Conservation (phyloP, 2,797 vertebrate species). For the Prunella strophiata region DNA sequence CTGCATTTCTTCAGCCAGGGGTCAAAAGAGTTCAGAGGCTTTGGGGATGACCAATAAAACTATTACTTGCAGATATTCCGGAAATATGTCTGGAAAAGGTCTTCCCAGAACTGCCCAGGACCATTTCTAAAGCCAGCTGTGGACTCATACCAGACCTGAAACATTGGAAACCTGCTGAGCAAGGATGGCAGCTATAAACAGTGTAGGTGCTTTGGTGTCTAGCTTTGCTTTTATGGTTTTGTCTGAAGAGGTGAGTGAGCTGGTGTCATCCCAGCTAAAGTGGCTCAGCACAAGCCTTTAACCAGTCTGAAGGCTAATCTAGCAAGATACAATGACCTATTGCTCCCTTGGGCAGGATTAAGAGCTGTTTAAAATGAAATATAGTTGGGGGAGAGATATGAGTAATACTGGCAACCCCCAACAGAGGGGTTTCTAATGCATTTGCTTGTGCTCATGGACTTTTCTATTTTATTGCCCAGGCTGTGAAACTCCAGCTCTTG, state of each 20-base stretch:
- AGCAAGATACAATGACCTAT: neutral
- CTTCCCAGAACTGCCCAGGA: neutral
- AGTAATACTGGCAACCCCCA: neutral
- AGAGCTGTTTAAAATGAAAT: neutral
- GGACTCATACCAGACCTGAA: constrained; percentile 5
- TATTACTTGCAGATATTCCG: neutral
- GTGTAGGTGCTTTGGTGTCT: neutral
- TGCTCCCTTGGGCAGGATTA: neutral
- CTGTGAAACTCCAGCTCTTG: neutral
- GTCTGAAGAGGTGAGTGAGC: neutral
- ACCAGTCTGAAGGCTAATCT: neutral
- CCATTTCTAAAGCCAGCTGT: neutral
- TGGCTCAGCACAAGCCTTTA: neutral
- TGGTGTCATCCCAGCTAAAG: neutral
- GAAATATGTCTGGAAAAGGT: constrained; percentile 7
- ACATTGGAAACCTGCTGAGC: constrained; percentile 35
- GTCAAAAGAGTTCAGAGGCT: neutral
- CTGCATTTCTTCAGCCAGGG: neutral
- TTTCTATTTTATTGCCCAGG: neutral
- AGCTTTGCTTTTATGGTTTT: neutral
- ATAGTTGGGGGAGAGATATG: neutral
- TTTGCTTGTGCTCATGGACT: neutral
- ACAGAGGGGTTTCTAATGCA: neutral
- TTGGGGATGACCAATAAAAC: neutral
- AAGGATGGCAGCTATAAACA: constrained; percentile 15